Conservation (phyloP, 1,140 invertebrate species). For the Drosophila erecta region DNA sequence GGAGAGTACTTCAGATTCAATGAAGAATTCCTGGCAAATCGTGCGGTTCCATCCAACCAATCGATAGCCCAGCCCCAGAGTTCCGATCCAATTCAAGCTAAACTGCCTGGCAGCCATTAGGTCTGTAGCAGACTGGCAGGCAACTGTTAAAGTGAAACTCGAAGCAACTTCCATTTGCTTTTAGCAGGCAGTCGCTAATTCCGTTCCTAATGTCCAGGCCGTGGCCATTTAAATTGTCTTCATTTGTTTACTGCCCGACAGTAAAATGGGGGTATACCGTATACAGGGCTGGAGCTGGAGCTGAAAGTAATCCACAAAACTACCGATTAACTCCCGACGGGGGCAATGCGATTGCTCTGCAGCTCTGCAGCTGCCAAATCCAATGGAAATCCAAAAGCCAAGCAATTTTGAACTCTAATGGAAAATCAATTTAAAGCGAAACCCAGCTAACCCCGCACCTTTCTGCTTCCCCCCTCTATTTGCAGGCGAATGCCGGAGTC, state of each 20-base stretch:
- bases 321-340: slow-evolving; percentile 71
- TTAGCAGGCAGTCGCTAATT: slow-evolving; percentile 54
- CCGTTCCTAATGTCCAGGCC: slow-evolving; percentile 60
- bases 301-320: slow-evolving; percentile 64
- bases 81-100: slow-evolving; percentile 10
- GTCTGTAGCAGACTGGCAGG: slow-evolving; percentile 29
- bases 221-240: slow-evolving; percentile 80
- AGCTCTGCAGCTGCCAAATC: slow-evolving; percentile 77
- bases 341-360: slow-evolving; percentile 47
- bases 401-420: slow-evolving; percentile 80
- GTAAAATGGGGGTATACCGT: slow-evolving; percentile 6
- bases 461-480: slow-evolving; percentile 8
- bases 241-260: slow-evolving; percentile 72
- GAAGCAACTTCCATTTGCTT: slow-evolving; percentile 55
- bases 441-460: slow-evolving; percentile 1
- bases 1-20: too few species aligned
- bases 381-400: slow-evolving; percentile 78
- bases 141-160: slow-evolving; percentile 36
- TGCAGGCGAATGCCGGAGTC: slow-evolving; percentile 76
- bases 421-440: slow-evolving; percentile 79
- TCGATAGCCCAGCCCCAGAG: slow-evolving; percentile 10
- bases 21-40: neutral
- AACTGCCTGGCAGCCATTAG: slow-evolving; percentile 33
- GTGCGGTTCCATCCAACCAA: neutral
- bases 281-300: neutral